Evolutionary conservation across 2,888 invertebrate species (phyloP), one percentile per base, ranked within the genome.

Genomic region (Sphecodes monilicornis): DNA sequence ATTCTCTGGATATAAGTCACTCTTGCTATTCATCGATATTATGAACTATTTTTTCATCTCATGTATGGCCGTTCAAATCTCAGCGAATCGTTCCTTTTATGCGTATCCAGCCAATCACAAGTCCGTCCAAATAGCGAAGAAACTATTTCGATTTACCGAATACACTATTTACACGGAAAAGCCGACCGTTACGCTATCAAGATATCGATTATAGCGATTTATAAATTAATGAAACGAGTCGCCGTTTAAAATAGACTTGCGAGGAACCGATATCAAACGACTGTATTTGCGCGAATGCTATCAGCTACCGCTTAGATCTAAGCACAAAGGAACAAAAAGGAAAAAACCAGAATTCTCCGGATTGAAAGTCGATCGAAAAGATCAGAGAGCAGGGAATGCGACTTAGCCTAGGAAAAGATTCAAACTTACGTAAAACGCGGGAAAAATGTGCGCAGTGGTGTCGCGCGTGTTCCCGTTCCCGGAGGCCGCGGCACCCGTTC

Each of bases 401-500:
- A 29, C 8, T 60, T 66, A 36, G 22, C 36, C 22, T 22, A 36
- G 2, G 8, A 4, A n/a, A 36, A 39, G 5, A 68, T 68, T 68
- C 68, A 68, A 68, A 68, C 39, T 22, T 8, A n/a, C 11, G 11
- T 4, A n/a, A 13, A 39, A 11, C n/a, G 68, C 68, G 68, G 68
- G 68, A 68, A 68, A 2, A 36, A 39, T 5, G 36, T 50, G 8
- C n/a, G 10, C 11, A 32, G 26, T 69, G 43, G 32, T 54, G 41
- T 39, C 60, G 76, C 57, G 46, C 43, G 54, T 54, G 78, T 84
- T 88, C 60, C 81, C 71, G 78, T 84, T 88, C 60, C 81, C 71
- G 78, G 80, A 76, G 46, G 32, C 73, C 73, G 66, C 76, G 86
- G 73, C 76, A 85, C 75, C 82, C 72, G 76, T 83, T 84, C 86